phyloP scores from a whole-genome alignment of 1,140 invertebrate genomes.

The Tetramorium simillimum region DNA sequence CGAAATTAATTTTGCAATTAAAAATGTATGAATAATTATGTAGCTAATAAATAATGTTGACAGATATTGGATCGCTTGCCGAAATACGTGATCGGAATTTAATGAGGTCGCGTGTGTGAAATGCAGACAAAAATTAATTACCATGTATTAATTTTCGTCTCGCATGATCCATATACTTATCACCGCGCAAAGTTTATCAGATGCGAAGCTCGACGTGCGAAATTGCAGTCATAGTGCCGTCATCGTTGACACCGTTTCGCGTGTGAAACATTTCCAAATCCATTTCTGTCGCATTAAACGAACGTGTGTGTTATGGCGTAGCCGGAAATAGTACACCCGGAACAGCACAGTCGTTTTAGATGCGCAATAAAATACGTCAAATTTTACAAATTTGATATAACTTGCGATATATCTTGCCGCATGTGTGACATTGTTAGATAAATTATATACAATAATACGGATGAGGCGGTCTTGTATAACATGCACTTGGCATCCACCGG shows the following conservation, averaged over 20 bases:
- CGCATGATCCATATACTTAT: not conserved
- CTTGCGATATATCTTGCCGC: not conserved
- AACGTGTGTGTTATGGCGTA: not conserved
- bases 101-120: not conserved
- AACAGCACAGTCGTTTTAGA: not conserved
- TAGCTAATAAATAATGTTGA: not conserved
- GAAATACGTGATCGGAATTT: not conserved
- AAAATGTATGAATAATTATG: not conserved
- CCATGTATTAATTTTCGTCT: not conserved
- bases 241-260: not conserved
- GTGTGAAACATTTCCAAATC: slow-evolving; percentile 14
- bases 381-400: not conserved
- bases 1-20: not conserved
- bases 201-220: not conserved
- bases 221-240: not conserved
- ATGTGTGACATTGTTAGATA: not conserved
- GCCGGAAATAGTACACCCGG: not conserved
- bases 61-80: not conserved
- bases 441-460: not conserved
- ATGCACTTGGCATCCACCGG: not conserved
- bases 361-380: not conserved
- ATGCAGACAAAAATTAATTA: slow-evolving; percentile 14
- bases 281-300: not conserved
- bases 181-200: not conserved
- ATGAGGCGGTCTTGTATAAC: too few species aligned